Base-by-base conservation (phyloP, 1,140 invertebrate genomes). In the Heliconius himera region DNA sequence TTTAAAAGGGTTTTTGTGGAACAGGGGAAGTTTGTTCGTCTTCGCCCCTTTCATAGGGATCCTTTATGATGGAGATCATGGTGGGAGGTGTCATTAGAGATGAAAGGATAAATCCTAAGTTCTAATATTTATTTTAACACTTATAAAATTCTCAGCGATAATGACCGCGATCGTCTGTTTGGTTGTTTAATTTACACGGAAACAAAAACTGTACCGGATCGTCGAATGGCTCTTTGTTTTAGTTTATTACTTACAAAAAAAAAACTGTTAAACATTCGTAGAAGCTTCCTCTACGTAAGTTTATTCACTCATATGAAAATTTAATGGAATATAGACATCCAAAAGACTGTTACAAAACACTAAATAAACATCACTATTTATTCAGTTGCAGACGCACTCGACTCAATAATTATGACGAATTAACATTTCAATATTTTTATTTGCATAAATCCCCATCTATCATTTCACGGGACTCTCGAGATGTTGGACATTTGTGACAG, bases 401-500 rank as follows among this genome's bases (percentile, higher is more conserved):
- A 89, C 84, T 84, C 83, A 82, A 90, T 91, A 89, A 93, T 91
- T 89, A 91, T 89, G 75, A 84, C 56, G 83, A 81, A 93, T 94
- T 94, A 89, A 88, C 92, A 94, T 94, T 85, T 90, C 88, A 88
- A 93, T 91, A 66, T 85, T 84, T 76, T 76, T 71, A 94, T 93
- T 92, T 89, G 74, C 89, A 93, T 93, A 92, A 87, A 89, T 91
- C 82, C 83, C 83, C 85, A 93, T 94, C 88, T 86, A 90, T 93
- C 92, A 94, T 85, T 80, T 76, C 80, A 72, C 73, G 83, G 83
- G 79, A 76, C 51, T 82, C 78, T 82, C 78, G 77, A 87, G 88
- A 92, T 88, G 87, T 84, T 87, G 79, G 83, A 89, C 88, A 90
- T 93, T 94, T 91, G 91, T 91, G 91, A 93, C 90, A 94, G 87